Conservation (phyloP, 2,888 invertebrate species). For the Cosmia trapezina region DNA sequence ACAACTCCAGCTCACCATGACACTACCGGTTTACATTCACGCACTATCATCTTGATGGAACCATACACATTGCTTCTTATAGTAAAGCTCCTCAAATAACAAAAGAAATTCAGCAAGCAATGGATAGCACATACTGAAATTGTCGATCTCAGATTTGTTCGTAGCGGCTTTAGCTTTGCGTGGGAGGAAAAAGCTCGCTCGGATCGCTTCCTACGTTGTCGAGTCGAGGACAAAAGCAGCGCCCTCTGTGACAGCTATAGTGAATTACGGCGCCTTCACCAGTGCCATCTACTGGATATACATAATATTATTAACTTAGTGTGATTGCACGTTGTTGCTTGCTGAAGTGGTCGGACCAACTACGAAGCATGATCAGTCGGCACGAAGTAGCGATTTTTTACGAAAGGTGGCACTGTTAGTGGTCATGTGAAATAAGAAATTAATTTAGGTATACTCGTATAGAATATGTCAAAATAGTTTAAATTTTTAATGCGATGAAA, state of each 20-base stretch:
- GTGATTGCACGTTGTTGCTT: not conserved
- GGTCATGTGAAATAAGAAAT: not conserved
- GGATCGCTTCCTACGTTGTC: conserved; percentile 45
- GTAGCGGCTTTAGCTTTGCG: conserved; percentile 54
- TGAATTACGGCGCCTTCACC: conserved; percentile 24
- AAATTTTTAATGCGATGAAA: not conserved
- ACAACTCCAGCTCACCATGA: conserved; percentile 77
- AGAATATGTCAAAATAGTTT: not conserved
- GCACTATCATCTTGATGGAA: conserved; percentile 19
- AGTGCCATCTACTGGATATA: conserved; percentile 72
- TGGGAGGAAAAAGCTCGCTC: conserved; percentile 72
- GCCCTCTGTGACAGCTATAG: conserved; percentile 64
- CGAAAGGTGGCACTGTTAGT: conserved; percentile 40
- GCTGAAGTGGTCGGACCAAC: not conserved
- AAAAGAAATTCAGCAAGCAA: conserved; percentile 61
- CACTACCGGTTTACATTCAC: conserved; percentile 39
- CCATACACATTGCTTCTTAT: conserved; percentile 59
- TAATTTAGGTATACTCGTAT: not conserved
- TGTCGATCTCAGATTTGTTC: conserved; percentile 5
- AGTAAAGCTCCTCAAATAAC: not conserved
- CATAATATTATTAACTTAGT: not conserved
- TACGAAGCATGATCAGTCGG: not conserved
- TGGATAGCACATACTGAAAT: conserved; percentile 60
- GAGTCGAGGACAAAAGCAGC: conserved; percentile 41
- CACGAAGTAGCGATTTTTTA: not conserved